Percentiles rank a stretch among this genome's conserved stretches.
Conservation (phyloP, 2,113 vertebrate species). For the Potamarius usumacintae region DNA sequence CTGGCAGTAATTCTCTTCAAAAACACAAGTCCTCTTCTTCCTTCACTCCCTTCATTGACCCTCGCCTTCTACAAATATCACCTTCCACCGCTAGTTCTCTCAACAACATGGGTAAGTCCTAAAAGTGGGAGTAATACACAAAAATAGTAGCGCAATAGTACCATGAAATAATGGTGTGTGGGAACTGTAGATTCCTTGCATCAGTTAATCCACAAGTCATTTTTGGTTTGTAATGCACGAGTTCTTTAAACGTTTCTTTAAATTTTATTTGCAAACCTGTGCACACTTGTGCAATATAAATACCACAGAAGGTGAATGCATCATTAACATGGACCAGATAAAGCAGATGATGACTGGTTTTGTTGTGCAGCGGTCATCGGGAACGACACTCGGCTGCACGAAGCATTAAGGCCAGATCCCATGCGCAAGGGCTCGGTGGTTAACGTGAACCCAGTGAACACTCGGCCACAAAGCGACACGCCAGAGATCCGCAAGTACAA, state of each 20-base stretch:
- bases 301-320: neutral
- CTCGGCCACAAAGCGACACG: constrained; percentile 79
- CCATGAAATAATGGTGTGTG: neutral
- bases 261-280: neutral
- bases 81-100: constrained; percentile 94
- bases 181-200: neutral
- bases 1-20: constrained; percentile 75
- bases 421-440: constrained; percentile 96
- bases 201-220: neutral
- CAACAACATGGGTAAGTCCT: constrained; percentile 88
- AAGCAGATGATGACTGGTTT: neutral
- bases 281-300: neutral
- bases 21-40: constrained; percentile 99
- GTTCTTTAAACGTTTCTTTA: neutral
- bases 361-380: constrained; percentile 82
- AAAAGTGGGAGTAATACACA: neutral
- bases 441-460: constrained; percentile 97
- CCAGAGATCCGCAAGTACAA: constrained; percentile 46
- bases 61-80: constrained; percentile 95
- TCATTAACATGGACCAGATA: neutral
- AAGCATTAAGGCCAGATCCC: constrained; percentile 88
- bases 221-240: neutral
- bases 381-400: constrained; percentile 85
- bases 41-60: constrained; percentile 99
- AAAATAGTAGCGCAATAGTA: neutral